Evolutionary conservation across 1,140 invertebrate species (phyloP).

Genomic region (Trinorchestia longiramus): DNA sequence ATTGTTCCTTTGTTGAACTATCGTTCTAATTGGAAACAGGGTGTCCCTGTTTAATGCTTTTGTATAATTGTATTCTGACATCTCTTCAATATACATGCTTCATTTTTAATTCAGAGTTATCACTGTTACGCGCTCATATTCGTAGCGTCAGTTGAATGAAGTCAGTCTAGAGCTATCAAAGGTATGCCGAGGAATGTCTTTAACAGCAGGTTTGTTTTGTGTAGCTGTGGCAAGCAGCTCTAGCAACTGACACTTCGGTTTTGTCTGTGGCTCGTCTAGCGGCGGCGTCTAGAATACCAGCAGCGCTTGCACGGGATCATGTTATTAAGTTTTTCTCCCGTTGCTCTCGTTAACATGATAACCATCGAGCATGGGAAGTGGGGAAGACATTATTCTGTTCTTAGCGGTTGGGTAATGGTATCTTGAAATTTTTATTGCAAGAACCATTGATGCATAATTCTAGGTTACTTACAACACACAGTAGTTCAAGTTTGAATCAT

Average conservation of each 20-base stretch:
- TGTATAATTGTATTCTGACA: background rate
- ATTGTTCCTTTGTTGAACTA: background rate
- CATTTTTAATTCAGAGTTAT: background rate
- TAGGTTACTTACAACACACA: background rate
- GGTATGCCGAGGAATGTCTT: slow-evolving; percentile 6
- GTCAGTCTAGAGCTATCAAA: background rate
- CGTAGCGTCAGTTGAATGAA: background rate
- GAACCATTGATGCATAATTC: background rate
- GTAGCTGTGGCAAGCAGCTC: slow-evolving; percentile 33
- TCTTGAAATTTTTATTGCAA: background rate
- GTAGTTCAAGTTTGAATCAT: background rate
- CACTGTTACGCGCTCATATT: background rate
- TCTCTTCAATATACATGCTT: background rate
- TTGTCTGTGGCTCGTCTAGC: slow-evolving; percentile 2
- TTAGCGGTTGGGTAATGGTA: background rate
- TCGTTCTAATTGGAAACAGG: background rate
- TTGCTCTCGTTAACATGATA: background rate
- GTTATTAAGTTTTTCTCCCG: background rate
- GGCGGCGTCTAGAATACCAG: background rate
- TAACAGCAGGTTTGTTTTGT: slow-evolving; percentile 28
- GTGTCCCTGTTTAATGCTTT: background rate
- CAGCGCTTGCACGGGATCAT: background rate
- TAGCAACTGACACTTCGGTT: slow-evolving; percentile 43
- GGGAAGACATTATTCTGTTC: background rate
- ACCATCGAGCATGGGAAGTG: slow-evolving; percentile 17